Percentiles rank a stretch among this genome's conserved stretches.
Conservation (phyloP, 1,140 invertebrate genomes). For the Trichonephila inaurata region DNA sequence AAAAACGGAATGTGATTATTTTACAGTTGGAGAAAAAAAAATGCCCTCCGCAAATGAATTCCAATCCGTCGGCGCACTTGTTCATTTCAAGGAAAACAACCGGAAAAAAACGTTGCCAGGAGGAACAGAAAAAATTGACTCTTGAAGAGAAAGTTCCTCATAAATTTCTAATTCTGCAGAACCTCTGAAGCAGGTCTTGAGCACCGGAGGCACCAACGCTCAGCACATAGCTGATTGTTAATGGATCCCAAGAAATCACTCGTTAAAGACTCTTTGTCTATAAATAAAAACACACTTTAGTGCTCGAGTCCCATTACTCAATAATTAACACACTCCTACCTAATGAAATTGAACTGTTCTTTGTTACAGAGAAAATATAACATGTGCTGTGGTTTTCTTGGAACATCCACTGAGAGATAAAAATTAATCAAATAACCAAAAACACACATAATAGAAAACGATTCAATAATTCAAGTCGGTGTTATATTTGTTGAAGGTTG, state of each 20-base stretch:
- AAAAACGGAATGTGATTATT: background rate
- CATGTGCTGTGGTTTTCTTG: too few relatives aligned
- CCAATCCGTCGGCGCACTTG: slow-evolving; percentile 15
- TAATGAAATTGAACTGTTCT: too few relatives aligned
- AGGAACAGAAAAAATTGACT: slow-evolving; percentile 2
- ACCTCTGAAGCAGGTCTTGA: background rate
- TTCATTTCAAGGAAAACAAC: slow-evolving; percentile 57
- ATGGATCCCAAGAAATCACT: background rate
- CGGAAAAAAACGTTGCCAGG: background rate
- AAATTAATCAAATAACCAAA: too few relatives aligned
- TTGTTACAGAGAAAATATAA: too few relatives aligned
- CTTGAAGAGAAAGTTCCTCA: background rate
- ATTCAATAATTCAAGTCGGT: too few relatives aligned
- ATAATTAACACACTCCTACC: too few relatives aligned
- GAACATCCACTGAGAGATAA: too few relatives aligned
- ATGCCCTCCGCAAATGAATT: background rate
- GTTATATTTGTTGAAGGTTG: too few relatives aligned
- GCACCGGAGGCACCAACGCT: slow-evolving; percentile 4
- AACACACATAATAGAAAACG: too few relatives aligned
- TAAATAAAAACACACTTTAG: too few relatives aligned
- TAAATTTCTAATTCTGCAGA: background rate
- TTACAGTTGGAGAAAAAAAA: background rate
- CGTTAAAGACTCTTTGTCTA: background rate
- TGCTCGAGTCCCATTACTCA: too few relatives aligned
- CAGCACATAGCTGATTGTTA: background rate